phyloP scores from a whole-genome alignment of 1,140 invertebrate species.

The Geopemphigus sp. region DNA sequence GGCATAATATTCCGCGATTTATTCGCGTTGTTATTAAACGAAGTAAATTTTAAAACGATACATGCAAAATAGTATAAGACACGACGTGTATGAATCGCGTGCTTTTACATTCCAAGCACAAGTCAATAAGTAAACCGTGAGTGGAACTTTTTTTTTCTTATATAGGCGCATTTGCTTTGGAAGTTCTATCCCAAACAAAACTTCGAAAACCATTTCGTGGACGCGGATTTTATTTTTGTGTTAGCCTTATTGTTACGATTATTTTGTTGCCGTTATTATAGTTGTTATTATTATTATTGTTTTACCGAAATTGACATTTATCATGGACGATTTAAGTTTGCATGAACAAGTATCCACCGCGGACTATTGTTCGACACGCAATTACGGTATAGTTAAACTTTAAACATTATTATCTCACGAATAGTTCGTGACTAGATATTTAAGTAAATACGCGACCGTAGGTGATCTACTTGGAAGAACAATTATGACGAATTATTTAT shows the following conservation, averaged over 20 bases:
- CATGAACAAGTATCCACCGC: neutral
- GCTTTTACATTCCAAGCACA: neutral
- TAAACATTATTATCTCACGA: slow-evolving; percentile 31
- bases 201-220: slow-evolving; percentile 2
- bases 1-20: neutral
- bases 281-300: slow-evolving; percentile 14
- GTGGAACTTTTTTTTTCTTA: neutral
- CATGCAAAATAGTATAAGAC: neutral
- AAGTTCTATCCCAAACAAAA: neutral
- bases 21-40: neutral
- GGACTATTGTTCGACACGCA: slow-evolving; percentile 17
- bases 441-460: neutral
- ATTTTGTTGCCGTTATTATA: neutral
- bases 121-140: neutral
- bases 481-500: neutral
- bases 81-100: neutral
- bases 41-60: neutral
- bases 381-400: slow-evolving; percentile 31
- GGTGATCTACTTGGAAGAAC: neutral
- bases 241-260: neutral
- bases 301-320: slow-evolving; percentile 10
- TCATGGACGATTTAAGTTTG: slow-evolving; percentile 1
- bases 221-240: neutral
- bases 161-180: neutral
- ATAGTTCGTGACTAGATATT: slow-evolving; percentile 21